Evolutionary conservation across 2,888 invertebrate genomes (phyloP), one percentile per base, ranked within the genome.

Genomic region (Pseudeuparius sepicola): DNA sequence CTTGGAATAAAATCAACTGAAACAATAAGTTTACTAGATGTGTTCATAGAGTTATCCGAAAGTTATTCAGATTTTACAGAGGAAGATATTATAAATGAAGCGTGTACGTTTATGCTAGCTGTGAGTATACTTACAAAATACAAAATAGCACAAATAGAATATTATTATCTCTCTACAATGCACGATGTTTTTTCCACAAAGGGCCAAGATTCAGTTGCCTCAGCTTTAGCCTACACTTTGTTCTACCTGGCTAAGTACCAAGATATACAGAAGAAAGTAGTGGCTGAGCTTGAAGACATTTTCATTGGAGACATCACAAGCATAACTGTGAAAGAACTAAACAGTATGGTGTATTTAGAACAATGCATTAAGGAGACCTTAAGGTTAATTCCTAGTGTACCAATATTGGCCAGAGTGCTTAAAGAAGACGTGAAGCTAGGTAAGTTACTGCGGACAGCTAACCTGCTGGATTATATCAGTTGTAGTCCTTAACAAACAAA

Each of bases 301-400:
- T 66, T 69, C 35, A 46, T 52, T 49, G 12, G 67, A 57, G 63
- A 70, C 4, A 53, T 66, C 1, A 66, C 68, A 1, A 34, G 31
- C 5, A 26, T 43, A 7, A 38, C 29, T 4, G 65, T 71, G 56
- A 67, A 69, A 24, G 72, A 74, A 43, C 56, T 80, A n/a, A 57
- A 71, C 39, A 66, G 70, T 35, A 72, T 80, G 72, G 66, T 68
- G 36, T 80, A 78, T 48, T 61, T 80, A 41, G 80, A 80, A 44
- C 71, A 71, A 45, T 78, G 77, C 45, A 74, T 81, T 29, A 80
- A 80, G 53, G 80, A 80, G 52, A 66, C 76, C 0, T 50, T 80
- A 31, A 59, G 79, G 29, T 53, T 80, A 6, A 76, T 71, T 44
- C 80, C 81, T 2, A 77, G 77, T 44, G 77, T 80, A 3, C 75